Evolutionary conservation across 2,113 vertebrate genomes (phyloP).

Genomic region (Mobula hypostoma): DNA sequence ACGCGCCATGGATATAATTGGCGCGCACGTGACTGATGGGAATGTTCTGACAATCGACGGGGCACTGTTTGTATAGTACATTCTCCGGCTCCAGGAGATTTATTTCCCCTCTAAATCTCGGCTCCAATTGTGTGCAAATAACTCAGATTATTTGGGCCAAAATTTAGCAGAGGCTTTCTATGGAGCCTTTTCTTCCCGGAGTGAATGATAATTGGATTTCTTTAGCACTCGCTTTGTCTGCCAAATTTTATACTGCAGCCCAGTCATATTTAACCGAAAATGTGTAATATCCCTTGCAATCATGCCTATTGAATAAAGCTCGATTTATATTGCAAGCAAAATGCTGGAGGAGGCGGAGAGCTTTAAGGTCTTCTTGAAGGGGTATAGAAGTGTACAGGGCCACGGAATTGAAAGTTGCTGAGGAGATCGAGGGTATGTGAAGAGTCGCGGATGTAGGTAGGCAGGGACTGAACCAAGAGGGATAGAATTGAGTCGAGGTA

Average conservation of each 20-base stretch:
- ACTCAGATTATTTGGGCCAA: neutral
- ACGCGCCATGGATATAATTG: too few relatives aligned
- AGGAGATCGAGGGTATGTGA: too few relatives aligned
- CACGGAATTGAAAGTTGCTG: too few relatives aligned
- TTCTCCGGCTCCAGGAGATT: neutral
- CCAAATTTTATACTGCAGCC: neutral
- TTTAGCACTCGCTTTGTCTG: neutral
- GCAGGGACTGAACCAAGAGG: too few relatives aligned
- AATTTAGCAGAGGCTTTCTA: neutral
- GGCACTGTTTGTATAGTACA: too few relatives aligned
- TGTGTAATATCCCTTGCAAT: neutral
- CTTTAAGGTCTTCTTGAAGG: too few relatives aligned
- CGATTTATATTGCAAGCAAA: neutral
- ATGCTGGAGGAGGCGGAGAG: too few relatives aligned
- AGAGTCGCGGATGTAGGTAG: too few relatives aligned
- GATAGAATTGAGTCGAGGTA: too few relatives aligned
- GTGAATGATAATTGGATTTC: neutral
- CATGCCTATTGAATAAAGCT: neutral
- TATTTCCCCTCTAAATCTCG: neutral
- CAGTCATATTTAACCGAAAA: neutral
- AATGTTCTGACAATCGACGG: too few relatives aligned
- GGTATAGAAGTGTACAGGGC: too few relatives aligned
- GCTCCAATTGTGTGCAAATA: neutral
- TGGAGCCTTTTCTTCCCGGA: neutral
- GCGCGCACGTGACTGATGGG: too few relatives aligned